Percentiles rank a stretch among this genome's conserved stretches.
phyloP scores from a whole-genome alignment of 2,797 vertebrate genomes.

The Girardinus metallicus region DNA sequence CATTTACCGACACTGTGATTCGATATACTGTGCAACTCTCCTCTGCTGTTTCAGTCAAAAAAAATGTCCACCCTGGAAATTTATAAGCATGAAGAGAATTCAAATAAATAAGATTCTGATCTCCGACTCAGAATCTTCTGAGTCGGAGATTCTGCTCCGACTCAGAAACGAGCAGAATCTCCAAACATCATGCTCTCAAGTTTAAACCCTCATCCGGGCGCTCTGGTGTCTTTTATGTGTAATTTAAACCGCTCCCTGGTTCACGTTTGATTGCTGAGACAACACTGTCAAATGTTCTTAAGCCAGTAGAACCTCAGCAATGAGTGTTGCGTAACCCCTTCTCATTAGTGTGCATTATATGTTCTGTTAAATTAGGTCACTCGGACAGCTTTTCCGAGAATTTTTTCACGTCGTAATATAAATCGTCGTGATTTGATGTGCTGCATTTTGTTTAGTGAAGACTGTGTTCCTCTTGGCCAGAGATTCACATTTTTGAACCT shows the following conservation, averaged over 20 bases:
- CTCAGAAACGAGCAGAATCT: not conserved
- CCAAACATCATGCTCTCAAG: not conserved
- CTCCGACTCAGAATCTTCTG: no score
- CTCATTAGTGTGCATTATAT: not conserved
- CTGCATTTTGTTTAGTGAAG: not conserved
- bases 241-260: not conserved
- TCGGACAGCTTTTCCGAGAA: not conserved
- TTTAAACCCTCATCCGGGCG: not conserved
- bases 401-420: not conserved
- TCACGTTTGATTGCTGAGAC: not conserved
- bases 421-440: not conserved
- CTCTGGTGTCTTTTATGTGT: not conserved
- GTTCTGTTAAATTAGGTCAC: not conserved
- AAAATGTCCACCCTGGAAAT: not conserved
- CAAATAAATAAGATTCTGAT: no score
- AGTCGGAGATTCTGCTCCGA: no score
- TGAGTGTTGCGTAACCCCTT: not conserved
- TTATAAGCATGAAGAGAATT: no score
- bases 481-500: not conserved
- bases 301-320: not conserved
- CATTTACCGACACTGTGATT: not conserved
- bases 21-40: not conserved
- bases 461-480: not conserved
- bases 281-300: not conserved
- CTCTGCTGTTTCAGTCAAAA: not conserved